Conservation (phyloP, 2,888 invertebrate genomes). For the Orchesellides sinensis region DNA sequence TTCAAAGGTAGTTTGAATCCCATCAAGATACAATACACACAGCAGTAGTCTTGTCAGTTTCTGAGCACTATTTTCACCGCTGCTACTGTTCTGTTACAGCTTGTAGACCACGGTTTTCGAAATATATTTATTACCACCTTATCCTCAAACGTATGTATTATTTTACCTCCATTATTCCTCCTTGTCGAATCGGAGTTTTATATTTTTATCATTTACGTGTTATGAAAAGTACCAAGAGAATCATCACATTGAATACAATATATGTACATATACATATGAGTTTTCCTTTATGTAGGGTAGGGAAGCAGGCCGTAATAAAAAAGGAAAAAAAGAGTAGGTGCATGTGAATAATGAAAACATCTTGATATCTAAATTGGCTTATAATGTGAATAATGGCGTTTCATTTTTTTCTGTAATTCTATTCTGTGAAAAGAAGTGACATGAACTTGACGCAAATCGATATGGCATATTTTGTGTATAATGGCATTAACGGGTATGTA, state of each 20-base stretch:
- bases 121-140: background rate
- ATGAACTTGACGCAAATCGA: constrained; percentile 74
- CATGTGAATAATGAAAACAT: constrained; percentile 71
- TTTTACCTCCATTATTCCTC: background rate
- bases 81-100: background rate
- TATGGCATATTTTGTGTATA: constrained; percentile 52
- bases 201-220: no score
- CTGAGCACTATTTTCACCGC: background rate
- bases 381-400: constrained; percentile 29
- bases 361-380: constrained; percentile 73
- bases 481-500: constrained; percentile 7
- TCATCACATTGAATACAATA: background rate
- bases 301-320: background rate
- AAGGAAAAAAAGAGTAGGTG: constrained; percentile 32
- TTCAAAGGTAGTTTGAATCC: background rate
- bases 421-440: constrained; percentile 71
- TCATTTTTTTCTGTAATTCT: constrained; percentile 53
- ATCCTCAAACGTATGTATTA: background rate
- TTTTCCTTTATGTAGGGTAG: background rate
- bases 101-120: background rate
- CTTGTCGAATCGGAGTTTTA: no score
- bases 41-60: background rate
- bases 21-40: background rate
- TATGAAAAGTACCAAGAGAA: background rate
- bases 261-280: background rate